These are phyloP conservation scores for Vireo griseus DNA, from an alignment of 2,797 vertebrate species.

Conservation along the genomic window DNA sequence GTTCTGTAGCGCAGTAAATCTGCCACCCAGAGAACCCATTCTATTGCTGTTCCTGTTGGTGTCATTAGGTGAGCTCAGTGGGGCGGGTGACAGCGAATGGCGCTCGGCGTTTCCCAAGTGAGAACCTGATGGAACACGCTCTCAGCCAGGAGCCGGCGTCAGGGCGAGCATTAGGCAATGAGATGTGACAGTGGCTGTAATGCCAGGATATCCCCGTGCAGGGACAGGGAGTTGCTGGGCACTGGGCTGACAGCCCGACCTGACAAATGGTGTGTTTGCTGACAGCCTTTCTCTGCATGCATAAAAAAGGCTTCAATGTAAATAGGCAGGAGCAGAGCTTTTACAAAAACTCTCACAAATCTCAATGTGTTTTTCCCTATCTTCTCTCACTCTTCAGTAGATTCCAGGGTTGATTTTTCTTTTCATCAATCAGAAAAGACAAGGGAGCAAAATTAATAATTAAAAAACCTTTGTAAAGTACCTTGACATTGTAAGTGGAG, in stretches of 20 bases:
- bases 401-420: not conserved
- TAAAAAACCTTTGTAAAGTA: not conserved
- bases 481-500: not conserved
- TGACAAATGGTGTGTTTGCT: not conserved
- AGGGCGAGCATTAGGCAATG: not conserved
- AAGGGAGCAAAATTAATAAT: not conserved
- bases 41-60: not conserved
- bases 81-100: not conserved
- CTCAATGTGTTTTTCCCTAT: not conserved
- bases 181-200: not conserved
- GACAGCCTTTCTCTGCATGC: not conserved
- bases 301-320: not conserved
- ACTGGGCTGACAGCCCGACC: not conserved
- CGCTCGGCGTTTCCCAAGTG: not conserved
- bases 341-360: not conserved
- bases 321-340: not conserved
- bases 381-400: not conserved
- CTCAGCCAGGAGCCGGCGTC: not conserved
- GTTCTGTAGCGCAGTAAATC: not conserved
- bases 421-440: not conserved
- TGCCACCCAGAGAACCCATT: not conserved
- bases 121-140: not conserved
- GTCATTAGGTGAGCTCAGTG: not conserved
- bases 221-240: not conserved
- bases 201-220: not conserved